Conservation (phyloP, 2,888 invertebrate species). For the Frankliniella intonsa region DNA sequence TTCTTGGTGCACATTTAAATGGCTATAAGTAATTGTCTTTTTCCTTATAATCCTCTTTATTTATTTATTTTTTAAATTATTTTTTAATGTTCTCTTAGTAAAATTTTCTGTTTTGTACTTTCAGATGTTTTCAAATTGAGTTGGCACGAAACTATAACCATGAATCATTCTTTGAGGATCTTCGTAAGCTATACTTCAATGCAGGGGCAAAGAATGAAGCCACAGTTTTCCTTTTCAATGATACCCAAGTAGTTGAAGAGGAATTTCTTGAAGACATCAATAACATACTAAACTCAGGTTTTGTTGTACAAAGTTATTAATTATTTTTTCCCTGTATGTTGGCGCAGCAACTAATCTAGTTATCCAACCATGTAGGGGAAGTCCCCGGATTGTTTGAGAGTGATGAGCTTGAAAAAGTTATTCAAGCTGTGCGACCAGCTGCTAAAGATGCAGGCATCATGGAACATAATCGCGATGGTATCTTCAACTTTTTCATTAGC, state of each 20-base stretch:
- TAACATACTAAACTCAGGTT: slow-evolving; percentile 83
- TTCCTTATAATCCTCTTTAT: not conserved
- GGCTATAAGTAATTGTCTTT: slow-evolving; percentile 62
- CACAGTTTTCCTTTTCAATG: slow-evolving; percentile 81
- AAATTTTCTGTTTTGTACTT: slow-evolving; percentile 33
- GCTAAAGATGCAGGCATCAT: slow-evolving; percentile 67
- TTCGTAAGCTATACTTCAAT: slow-evolving; percentile 70
- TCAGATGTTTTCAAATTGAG: slow-evolving; percentile 81
- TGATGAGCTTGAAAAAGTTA: slow-evolving; percentile 78
- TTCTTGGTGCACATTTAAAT: slow-evolving; percentile 77
- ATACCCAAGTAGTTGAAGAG: slow-evolving; percentile 84
- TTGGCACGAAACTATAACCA: slow-evolving; percentile 79
- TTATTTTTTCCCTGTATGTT: not conserved
- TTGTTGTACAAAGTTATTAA: slow-evolving; percentile 14
- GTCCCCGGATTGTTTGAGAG: slow-evolving; percentile 87
- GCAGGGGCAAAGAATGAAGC: slow-evolving; percentile 71
- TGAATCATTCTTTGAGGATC: slow-evolving; percentile 76
- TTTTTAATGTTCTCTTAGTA: not conserved
- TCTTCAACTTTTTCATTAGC: slow-evolving; percentile 81
- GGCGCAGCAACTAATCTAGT: not conserved
- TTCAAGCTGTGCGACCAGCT: slow-evolving; percentile 65
- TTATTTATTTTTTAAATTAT: not conserved
- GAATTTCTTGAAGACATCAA: slow-evolving; percentile 90
- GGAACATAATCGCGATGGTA: slow-evolving; percentile 65
- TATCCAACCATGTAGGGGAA: slow-evolving; percentile 56